phyloP scores from a whole-genome alignment of 1,140 invertebrate species.

The Pseudachorutes palmiensis region DNA sequence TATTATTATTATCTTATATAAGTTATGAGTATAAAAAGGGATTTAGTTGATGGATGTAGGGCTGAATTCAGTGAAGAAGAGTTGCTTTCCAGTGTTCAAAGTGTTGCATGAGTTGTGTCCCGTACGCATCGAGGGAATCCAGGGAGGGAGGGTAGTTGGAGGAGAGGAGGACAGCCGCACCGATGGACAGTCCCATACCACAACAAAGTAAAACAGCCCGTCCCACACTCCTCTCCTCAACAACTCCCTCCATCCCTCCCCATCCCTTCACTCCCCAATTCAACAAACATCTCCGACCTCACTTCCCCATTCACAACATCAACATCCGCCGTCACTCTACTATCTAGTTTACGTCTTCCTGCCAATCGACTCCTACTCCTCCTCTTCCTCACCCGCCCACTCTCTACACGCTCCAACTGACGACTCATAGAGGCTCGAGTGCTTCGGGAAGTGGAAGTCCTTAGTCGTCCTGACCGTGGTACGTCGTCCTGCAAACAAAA shows the following conservation, averaged over 20 bases:
- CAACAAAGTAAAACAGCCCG: conserved; percentile 13
- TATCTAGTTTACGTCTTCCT: background rate
- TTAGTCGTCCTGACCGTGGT: conserved; percentile 16
- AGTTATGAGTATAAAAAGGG: too few relatives aligned
- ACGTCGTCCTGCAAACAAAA: conserved; percentile 18
- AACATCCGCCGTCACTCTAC: background rate
- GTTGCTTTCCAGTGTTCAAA: too few relatives aligned
- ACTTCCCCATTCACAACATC: conserved; percentile 3
- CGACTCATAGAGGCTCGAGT: conserved; percentile 3
- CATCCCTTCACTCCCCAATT: background rate
- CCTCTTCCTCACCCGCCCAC: background rate
- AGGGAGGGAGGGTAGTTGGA: too few relatives aligned
- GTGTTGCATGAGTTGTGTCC: too few relatives aligned
- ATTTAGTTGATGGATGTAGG: too few relatives aligned
- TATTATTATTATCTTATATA: too few relatives aligned
- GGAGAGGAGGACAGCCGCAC: conserved; percentile 15
- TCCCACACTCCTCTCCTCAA: background rate
- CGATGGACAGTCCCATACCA: conserved; percentile 8
- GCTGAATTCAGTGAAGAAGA: too few relatives aligned
- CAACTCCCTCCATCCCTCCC: background rate
- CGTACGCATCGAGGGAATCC: too few relatives aligned
- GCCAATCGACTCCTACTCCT: conserved; percentile 1
- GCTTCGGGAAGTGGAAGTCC: background rate
- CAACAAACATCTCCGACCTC: too few relatives aligned
- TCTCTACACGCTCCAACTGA: conserved; percentile 6